phyloP scores from a whole-genome alignment of 2,888 invertebrate species.

The Eupithecia tripunctaria region DNA sequence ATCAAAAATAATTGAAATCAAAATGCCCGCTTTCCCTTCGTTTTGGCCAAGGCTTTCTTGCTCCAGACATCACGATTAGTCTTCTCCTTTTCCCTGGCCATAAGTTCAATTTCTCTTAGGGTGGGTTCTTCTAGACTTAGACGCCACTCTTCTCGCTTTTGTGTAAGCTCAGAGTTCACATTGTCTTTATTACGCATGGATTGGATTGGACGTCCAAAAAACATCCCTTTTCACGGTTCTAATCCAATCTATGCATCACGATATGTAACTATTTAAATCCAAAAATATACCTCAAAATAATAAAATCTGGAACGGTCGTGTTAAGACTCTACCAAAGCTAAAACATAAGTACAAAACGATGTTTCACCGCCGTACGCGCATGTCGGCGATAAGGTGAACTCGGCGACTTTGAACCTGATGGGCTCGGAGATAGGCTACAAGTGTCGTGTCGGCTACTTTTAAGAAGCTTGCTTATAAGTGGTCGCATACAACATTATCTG shows the following conservation, averaged over 20 bases:
- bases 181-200: too few species aligned
- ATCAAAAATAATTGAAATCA: not conserved
- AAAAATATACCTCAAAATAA: not conserved
- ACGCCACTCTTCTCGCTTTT: too few species aligned
- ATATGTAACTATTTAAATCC: not conserved
- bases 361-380: conserved; percentile 39
- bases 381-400: conserved; percentile 40
- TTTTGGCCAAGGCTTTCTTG: not conserved
- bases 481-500: conserved; percentile 6
- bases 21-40: not conserved
- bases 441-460: conserved; percentile 10
- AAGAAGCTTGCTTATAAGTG: conserved; percentile 7
- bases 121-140: too few species aligned
- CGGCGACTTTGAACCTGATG: conserved; percentile 23
- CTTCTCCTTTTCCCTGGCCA: too few species aligned
- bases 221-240: too few species aligned
- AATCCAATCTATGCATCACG: not conserved
- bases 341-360: conserved; percentile 24
- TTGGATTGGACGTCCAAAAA: too few species aligned
- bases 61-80: too few species aligned
- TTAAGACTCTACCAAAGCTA: not conserved
- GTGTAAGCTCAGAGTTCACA: not conserved
- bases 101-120: too few species aligned
- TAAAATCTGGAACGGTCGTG: not conserved
- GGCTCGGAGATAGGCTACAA: conserved; percentile 1